These are phyloP conservation scores for Nasonia giraulti DNA, from an alignment of 1,140 invertebrate genomes.

Conservation along the genomic window DNA sequence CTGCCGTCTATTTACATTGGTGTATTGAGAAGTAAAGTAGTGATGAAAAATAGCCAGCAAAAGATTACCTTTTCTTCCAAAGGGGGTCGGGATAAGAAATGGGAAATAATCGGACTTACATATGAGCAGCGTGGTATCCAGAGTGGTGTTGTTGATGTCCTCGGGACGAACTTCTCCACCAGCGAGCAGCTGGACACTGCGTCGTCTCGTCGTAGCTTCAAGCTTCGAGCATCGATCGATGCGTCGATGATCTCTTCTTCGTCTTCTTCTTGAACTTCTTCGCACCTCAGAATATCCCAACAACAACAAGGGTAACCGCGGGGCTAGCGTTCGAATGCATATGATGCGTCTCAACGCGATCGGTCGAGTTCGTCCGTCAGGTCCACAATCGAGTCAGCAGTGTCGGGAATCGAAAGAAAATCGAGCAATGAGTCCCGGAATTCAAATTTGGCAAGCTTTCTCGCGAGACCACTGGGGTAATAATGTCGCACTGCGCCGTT, in stretches of 20 bases:
- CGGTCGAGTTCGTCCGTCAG: neutral
- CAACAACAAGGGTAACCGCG: neutral
- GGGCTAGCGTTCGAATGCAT: neutral
- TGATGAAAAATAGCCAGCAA: too few species aligned
- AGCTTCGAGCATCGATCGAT: slow-evolving; percentile 21
- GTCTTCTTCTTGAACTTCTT: slow-evolving; percentile 43
- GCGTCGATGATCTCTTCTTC: neutral
- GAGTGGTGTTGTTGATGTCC: slow-evolving; percentile 71
- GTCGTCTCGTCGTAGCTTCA: slow-evolving; percentile 46
- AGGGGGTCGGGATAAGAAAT: neutral
- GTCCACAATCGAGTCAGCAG: neutral
- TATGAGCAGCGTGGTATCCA: slow-evolving; percentile 74
- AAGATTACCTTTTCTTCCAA: too few species aligned
- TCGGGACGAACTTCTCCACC: slow-evolving; percentile 70
- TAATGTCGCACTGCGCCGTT: slow-evolving; percentile 17
- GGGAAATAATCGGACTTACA: slow-evolving; percentile 65
- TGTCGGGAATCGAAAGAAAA: too few species aligned
- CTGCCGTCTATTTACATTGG: too few species aligned
- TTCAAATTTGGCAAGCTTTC: slow-evolving; percentile 52
- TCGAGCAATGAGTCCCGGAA: slow-evolving; percentile 32
- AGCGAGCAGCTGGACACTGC: slow-evolving; percentile 12
- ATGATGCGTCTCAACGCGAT: neutral
- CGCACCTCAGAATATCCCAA: slow-evolving; percentile 49
- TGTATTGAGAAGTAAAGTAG: too few species aligned
- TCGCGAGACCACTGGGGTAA: slow-evolving; percentile 35